Conservation (phyloP, 2,113 vertebrate species). For the Shinisaurus crocodilurus region DNA sequence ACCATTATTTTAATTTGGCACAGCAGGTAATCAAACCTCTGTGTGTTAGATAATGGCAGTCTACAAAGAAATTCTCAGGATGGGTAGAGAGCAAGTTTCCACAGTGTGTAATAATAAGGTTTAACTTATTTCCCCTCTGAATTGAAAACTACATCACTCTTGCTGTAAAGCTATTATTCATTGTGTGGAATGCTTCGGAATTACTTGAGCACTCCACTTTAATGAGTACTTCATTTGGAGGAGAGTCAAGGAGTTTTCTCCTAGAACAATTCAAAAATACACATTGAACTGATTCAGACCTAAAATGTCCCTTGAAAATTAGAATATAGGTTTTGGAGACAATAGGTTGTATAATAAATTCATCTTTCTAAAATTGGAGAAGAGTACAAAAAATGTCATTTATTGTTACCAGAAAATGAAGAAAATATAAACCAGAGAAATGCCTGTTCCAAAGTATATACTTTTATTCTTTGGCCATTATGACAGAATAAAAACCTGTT, state of each 20-base stretch:
- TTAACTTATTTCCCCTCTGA: constrained; percentile 46
- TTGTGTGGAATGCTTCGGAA: constrained; percentile 45
- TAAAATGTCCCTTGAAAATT: constrained; percentile 45
- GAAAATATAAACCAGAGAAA: constrained; percentile 68
- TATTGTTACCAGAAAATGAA: constrained; percentile 69
- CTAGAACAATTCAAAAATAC: constrained; percentile 45
- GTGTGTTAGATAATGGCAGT: not conserved
- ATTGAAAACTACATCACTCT: constrained; percentile 48
- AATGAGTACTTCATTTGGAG: constrained; percentile 57
- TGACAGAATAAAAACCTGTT: constrained; percentile 66
- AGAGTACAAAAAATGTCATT: constrained; percentile 72
- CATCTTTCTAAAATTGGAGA: constrained; percentile 64
- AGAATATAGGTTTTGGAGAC: constrained; percentile 68
- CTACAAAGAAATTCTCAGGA: not conserved
- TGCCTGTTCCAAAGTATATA: constrained; percentile 59
- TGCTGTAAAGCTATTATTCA: constrained; percentile 45
- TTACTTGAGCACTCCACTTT: constrained; percentile 50
- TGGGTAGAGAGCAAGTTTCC: not conserved
- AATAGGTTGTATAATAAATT: constrained; percentile 71
- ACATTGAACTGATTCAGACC: constrained; percentile 65
- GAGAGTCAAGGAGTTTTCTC: constrained; percentile 33
- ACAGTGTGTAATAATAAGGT: constrained; percentile 37
- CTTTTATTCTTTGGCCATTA: constrained; percentile 67
- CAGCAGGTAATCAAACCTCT: not conserved
- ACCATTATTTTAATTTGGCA: not conserved